Percentiles rank a stretch among this genome's conserved stretches.
These are phyloP conservation scores for Zaprionus capensis DNA, from an alignment of 1,140 invertebrate genomes.

Conservation along the genomic window DNA sequence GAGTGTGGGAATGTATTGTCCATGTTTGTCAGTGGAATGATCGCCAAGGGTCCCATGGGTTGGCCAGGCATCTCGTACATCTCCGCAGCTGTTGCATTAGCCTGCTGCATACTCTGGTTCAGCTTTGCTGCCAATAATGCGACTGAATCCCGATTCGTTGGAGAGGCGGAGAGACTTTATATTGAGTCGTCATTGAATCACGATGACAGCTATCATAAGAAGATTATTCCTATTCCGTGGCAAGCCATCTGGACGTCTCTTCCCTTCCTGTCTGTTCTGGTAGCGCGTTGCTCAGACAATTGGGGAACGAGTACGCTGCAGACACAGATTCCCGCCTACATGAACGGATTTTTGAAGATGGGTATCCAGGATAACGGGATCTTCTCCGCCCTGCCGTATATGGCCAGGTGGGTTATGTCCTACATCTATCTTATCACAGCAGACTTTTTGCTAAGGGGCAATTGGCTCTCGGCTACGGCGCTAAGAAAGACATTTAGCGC, in stretches of 20 bases:
- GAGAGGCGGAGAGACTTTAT: conserved; percentile 86
- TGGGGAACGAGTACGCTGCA: conserved; percentile 97
- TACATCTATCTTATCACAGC: conserved; percentile 71
- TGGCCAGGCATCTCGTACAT: conserved; percentile 93
- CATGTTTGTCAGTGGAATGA: conserved; percentile 87
- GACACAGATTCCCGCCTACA: conserved; percentile 94
- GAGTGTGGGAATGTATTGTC: conserved; percentile 91
- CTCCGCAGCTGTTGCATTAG: conserved; percentile 88
- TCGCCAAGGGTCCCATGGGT: conserved; percentile 87
- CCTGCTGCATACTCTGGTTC: conserved; percentile 87
- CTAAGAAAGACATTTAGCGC: too few relatives aligned
- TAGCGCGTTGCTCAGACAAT: conserved; percentile 93
- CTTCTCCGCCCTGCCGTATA: conserved; percentile 91
- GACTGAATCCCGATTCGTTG: conserved; percentile 86
- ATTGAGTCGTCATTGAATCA: conserved; percentile 85
- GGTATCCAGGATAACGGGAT: conserved; percentile 90
- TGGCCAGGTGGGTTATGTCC: conserved; percentile 89
- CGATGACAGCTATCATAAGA: conserved; percentile 59
- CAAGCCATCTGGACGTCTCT: conserved; percentile 89
- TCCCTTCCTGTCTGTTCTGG: conserved; percentile 92
- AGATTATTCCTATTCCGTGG: conserved; percentile 87
- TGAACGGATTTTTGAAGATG: conserved; percentile 91
- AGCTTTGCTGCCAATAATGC: conserved; percentile 89
- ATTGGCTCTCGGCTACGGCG: too few relatives aligned
- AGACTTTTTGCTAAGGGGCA: too few relatives aligned